Conservation (phyloP, 2,888 invertebrate species). For the Willowsia nigromaculata region DNA sequence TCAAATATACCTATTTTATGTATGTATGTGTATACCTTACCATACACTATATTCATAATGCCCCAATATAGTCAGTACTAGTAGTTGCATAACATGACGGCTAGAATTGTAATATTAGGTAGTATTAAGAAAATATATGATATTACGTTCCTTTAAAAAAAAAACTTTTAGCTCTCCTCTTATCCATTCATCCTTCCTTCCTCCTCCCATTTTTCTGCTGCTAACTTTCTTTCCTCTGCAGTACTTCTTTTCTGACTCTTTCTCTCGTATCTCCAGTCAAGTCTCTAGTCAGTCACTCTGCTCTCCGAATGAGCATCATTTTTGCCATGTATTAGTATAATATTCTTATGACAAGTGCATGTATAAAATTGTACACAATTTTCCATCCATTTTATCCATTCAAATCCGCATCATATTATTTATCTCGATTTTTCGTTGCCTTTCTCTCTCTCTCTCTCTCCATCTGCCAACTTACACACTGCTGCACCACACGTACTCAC, state of each 20-base stretch:
- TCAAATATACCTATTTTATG: neutral
- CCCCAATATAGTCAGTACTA: neutral
- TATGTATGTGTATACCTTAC: neutral
- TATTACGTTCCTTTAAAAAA: neutral
- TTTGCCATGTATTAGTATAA: neutral
- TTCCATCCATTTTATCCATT: conserved; percentile 52
- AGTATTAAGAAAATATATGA: neutral
- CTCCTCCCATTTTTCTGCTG: neutral
- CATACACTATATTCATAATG: neutral
- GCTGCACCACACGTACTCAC: neutral
- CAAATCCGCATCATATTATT: conserved; percentile 51
- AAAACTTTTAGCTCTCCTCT: neutral
- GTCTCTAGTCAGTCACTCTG: neutral
- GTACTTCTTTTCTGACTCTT: neutral
- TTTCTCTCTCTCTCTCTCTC: neutral
- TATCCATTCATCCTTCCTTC: conserved; percentile 2
- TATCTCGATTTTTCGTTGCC: conserved; percentile 35
- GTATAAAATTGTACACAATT: conserved; percentile 31
- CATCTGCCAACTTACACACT: neutral
- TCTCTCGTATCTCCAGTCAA: neutral
- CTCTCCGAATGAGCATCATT: neutral
- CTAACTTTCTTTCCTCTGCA: neutral
- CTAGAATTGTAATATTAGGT: neutral
- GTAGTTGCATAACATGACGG: neutral
- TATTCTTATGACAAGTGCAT: conserved; percentile 9